phyloP scores from a whole-genome alignment of 2,113 vertebrate species.

The Notarius lentiginosus region DNA sequence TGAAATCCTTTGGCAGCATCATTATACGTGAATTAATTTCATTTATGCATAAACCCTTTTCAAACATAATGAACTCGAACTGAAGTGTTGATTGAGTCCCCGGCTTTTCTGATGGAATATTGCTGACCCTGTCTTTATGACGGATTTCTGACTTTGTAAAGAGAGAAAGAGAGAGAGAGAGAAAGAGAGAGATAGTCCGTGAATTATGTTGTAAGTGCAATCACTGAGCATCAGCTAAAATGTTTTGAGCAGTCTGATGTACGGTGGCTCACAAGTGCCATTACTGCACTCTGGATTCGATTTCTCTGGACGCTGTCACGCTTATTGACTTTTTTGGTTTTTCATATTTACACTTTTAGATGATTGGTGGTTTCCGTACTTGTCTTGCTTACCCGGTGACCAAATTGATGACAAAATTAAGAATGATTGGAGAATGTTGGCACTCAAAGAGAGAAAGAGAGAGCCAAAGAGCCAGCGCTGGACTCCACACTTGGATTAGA shows the following conservation, averaged over 20 bases:
- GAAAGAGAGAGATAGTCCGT: not conserved
- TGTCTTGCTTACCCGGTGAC: not conserved
- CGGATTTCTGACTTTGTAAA: conserved; percentile 20
- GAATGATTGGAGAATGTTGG: not conserved
- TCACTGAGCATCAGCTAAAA: conserved; percentile 35
- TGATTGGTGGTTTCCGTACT: no score
- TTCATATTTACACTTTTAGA: not conserved
- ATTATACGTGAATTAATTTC: conserved; percentile 18
- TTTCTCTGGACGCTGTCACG: not conserved
- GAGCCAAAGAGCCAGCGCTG: not conserved
- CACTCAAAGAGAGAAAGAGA: not conserved
- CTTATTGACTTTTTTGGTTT: not conserved
- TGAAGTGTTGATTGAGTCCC: not conserved
- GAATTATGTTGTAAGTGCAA: conserved; percentile 40
- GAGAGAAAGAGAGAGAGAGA: no score
- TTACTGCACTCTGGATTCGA: not conserved
- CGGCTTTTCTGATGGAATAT: conserved; percentile 20
- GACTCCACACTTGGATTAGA: not conserved
- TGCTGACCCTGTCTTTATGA: conserved; percentile 17
- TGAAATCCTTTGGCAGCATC: not conserved
- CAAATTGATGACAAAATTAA: not conserved
- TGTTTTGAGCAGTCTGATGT: conserved; percentile 31
- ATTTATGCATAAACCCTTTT: conserved; percentile 14
- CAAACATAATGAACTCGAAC: conserved; percentile 40
- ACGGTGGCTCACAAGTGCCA: conserved; percentile 16